Conservation (phyloP, 2,113 vertebrate species). For the Amia ocellicauda region DNA sequence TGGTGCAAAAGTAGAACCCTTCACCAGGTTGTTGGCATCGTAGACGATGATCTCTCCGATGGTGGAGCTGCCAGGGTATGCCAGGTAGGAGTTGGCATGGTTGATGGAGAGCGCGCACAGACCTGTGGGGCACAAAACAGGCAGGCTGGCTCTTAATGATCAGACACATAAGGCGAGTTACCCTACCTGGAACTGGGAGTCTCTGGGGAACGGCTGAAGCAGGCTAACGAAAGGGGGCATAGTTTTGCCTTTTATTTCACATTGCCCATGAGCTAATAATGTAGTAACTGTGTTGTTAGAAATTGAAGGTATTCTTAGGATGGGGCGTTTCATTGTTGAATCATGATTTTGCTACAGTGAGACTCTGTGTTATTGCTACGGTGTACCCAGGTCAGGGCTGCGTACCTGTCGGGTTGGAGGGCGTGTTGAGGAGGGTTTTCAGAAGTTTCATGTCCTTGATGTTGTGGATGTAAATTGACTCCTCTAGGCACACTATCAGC, state of each 20-base stretch:
- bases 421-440: conserved; percentile 86
- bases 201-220: no score
- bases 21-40: conserved; percentile 89
- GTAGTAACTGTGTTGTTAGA: no score
- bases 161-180: no score
- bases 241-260: no score
- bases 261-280: no score
- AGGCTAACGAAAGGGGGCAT: no score
- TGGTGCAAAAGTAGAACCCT: no score
- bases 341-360: no score
- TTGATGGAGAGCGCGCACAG: conserved; percentile 90
- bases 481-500: conserved; percentile 83
- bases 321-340: no score
- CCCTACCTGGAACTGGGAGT: no score
- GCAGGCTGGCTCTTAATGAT: conserved; percentile 6
- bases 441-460: conserved; percentile 96
- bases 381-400: not conserved
- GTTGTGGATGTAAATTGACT: conserved; percentile 90
- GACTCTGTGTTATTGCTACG: not conserved
- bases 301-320: no score
- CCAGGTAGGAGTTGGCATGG: conserved; percentile 91
- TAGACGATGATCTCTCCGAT: conserved; percentile 89
- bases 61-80: conserved; percentile 83
- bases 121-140: conserved; percentile 56
- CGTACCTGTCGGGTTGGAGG: conserved; percentile 79